These are phyloP conservation scores for Pseudolaguvia tuberculata DNA, from an alignment of 2,113 vertebrate species.

Conservation along the genomic window DNA sequence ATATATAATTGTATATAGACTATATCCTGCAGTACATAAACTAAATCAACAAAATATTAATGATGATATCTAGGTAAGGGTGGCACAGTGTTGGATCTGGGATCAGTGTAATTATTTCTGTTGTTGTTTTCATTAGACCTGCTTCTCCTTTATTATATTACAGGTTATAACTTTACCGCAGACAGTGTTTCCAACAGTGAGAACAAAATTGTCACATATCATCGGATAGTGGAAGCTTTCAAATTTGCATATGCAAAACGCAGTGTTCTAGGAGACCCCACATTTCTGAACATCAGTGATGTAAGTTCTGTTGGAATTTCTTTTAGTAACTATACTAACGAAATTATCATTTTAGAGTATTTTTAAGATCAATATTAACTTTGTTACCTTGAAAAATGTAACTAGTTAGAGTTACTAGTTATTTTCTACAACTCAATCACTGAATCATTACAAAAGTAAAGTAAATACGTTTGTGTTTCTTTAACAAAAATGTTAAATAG, in stretches of 20 bases:
- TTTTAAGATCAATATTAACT: background rate
- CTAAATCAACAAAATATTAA: background rate
- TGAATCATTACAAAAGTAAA: too few species aligned
- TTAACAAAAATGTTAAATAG: too few species aligned
- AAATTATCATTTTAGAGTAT: background rate
- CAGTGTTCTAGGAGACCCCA: constrained; percentile 80
- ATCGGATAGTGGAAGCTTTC: constrained; percentile 88
- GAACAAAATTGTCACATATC: constrained; percentile 80
- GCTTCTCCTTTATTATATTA: constrained; percentile 24
- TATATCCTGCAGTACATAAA: background rate
- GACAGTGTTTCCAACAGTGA: constrained; percentile 69
- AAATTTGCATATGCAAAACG: constrained; percentile 91
- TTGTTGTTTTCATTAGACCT: background rate
- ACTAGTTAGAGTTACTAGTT: too few species aligned
- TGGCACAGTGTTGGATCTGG: background rate
- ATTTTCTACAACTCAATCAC: too few species aligned
- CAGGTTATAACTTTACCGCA: constrained; percentile 81
- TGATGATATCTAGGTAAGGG: too few species aligned
- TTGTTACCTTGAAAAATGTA: too few species aligned
- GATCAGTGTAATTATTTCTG: background rate
- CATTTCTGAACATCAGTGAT: constrained; percentile 74
- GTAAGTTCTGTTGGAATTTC: constrained; percentile 60
- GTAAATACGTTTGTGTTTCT: too few species aligned
- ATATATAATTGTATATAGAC: too few species aligned
- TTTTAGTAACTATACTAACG: background rate